Evolutionary conservation across 2,113 vertebrate genomes (phyloP).

Genomic region (Malurus elegans): DNA sequence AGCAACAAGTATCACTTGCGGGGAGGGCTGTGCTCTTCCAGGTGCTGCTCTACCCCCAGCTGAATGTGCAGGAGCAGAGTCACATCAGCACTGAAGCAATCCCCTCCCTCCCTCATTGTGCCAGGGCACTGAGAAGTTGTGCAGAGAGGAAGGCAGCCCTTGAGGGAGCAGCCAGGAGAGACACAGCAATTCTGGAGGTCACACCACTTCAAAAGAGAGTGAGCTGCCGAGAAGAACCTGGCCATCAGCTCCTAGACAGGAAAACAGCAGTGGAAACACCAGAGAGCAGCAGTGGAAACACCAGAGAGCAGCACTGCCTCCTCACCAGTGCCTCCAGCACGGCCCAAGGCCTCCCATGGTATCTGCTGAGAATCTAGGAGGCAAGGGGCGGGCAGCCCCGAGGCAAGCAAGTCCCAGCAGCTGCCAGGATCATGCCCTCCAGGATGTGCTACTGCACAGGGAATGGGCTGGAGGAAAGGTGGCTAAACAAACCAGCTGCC

Average conservation of each 20-base stretch:
- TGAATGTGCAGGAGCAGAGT: not conserved
- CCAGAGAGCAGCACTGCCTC: not conserved
- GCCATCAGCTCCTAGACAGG: not conserved
- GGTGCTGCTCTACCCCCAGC: not conserved
- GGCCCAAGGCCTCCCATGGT: not conserved
- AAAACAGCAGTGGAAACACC: not conserved
- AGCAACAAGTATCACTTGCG: not conserved
- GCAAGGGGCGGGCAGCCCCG: not conserved
- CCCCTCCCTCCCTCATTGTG: not conserved
- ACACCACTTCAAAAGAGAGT: not conserved
- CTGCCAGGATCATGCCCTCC: not conserved
- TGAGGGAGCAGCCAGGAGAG: not conserved
- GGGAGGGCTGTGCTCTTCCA: not conserved
- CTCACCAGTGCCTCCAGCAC: not conserved
- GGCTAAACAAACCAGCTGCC: not conserved
- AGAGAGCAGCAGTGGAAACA: not conserved
- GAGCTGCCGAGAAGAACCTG: not conserved
- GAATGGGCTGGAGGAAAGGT: not conserved
- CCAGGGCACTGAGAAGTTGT: not conserved
- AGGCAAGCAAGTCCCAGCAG: not conserved
- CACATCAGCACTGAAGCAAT: not conserved
- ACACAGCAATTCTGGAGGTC: fast-evolving
- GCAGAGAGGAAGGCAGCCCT: not conserved
- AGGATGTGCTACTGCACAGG: fast-evolving
- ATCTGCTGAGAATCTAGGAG: not conserved